Evolutionary conservation across 2,888 invertebrate genomes (phyloP), one percentile per base, ranked within the genome.

Genomic region (Thelaira solivaga): DNA sequence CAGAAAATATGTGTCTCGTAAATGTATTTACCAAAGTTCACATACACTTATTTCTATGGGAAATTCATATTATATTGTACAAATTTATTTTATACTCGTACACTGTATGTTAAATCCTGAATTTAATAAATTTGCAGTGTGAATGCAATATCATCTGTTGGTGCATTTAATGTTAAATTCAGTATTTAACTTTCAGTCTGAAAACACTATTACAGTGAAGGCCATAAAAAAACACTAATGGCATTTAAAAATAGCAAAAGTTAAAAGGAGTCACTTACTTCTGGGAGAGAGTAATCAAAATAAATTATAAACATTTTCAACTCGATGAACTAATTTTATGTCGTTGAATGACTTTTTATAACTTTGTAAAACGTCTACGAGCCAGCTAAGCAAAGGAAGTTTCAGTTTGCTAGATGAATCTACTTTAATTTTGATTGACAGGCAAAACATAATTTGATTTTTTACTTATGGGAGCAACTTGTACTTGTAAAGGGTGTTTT

Each of bases 391-490:
- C 55, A 26, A n/a, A n/a, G n/a, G 5, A 18, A 41, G 16, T 43
- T 31, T 61, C 36, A 45, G 34, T 41, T 53, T 3, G 45, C 41
- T 24, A 62, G 65, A 78, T 78, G 73, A 74, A 74, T 74, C 74
- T 65, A 51, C 74, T 74, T 78, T 78, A 69, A 78, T 78, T 78
- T 78, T 78, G 74, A 78, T 78, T 78, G 78, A 69, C 78, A 78
- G 20, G 65, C 55, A 39, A 69, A 69, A 39, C 69, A 59, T 22
- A 39, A 47, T 24, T 45, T 55, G n/a, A n/a, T 67, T 55, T 29
- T 20, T 13, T 29, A 45, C 26, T 43, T 20, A 26, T 26, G 43
- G 8, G 4, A 61, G 4, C 20, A 20, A 24, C n/a, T 31, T 34
- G 13, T 47, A 29, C n/a, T 7, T 7, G 5, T 11, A 4, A 13